Evolutionary conservation across 2,888 invertebrate genomes (phyloP).

Genomic region (Schizotus pectinicornis): DNA sequence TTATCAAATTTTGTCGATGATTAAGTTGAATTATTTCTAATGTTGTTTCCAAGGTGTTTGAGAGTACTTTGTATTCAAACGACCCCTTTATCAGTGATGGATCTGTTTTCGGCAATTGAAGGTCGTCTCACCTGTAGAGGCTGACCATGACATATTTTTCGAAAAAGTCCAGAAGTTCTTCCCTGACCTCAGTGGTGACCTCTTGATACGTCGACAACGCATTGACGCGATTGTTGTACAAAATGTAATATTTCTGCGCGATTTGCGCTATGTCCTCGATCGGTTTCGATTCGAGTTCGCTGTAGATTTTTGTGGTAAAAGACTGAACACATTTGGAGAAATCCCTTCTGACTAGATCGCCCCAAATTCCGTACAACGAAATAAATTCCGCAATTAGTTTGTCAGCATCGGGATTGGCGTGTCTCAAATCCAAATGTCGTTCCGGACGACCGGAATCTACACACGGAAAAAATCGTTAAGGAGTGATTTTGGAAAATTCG

Average conservation of each 20-base stretch:
- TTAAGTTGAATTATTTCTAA: no score
- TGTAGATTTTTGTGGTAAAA: slow-evolving; percentile 70
- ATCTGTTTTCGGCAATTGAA: not conserved
- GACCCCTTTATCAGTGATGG: not conserved
- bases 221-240: slow-evolving; percentile 77
- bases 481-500: no score
- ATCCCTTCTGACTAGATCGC: slow-evolving; percentile 65
- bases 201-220: slow-evolving; percentile 68
- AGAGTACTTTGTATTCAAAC: not conserved
- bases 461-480: no score
- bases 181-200: slow-evolving; percentile 74
- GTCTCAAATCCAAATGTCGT: slow-evolving; percentile 51
- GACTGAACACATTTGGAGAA: slow-evolving; percentile 71
- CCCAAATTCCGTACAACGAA: slow-evolving; percentile 55
- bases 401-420: slow-evolving; percentile 61
- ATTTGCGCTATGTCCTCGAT: slow-evolving; percentile 89
- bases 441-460: slow-evolving; percentile 58
- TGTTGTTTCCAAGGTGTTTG: no score
- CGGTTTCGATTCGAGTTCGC: slow-evolving; percentile 65
- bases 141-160: slow-evolving; percentile 94
- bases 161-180: slow-evolving; percentile 86
- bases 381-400: slow-evolving; percentile 58
- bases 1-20: no score
- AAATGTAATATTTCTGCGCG: slow-evolving; percentile 89
- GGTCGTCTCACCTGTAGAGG: slow-evolving; percentile 72